Conservation (phyloP, 2,888 invertebrate species). For the Drosophila dives region DNA sequence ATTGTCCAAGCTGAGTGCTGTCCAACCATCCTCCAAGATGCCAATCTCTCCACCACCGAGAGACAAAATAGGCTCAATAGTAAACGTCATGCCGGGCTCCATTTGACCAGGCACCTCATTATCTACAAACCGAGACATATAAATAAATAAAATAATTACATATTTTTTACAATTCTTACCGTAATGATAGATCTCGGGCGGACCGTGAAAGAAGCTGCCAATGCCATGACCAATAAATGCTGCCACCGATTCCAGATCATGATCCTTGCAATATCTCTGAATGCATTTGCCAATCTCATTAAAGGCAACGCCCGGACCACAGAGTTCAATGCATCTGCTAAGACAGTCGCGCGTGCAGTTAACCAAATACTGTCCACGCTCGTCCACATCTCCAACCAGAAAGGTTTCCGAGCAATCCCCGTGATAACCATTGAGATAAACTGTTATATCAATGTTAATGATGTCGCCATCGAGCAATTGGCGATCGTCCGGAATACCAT, state of each 20-base stretch:
- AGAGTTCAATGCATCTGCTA: constrained; percentile 87
- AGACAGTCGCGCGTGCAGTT: constrained; percentile 90
- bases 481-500: constrained; percentile 96
- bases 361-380: constrained; percentile 89
- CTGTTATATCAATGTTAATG: constrained; percentile 95
- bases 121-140: constrained; percentile 84
- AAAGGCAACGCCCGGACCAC: constrained; percentile 87
- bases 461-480: constrained; percentile 94
- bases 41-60: constrained; percentile 89
- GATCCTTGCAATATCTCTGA: constrained; percentile 87
- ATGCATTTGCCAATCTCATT: constrained; percentile 88
- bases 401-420: constrained; percentile 97
- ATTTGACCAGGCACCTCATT: constrained; percentile 89
- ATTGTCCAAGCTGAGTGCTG: constrained; percentile 92
- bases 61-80: constrained; percentile 95
- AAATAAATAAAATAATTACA: neutral
- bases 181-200: constrained; percentile 94
- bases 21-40: constrained; percentile 96
- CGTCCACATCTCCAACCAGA: constrained; percentile 93
- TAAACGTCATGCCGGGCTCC: constrained; percentile 96
- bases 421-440: constrained; percentile 93
- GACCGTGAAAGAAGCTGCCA: constrained; percentile 95
- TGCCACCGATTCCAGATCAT: constrained; percentile 90
- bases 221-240: constrained; percentile 97
- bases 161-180: constrained; percentile 86